Percentiles rank a stretch among this genome's conserved stretches.
These are phyloP conservation scores for Tetramorium bicarinatum DNA, from an alignment of 2,888 invertebrate species.

Conservation along the genomic window DNA sequence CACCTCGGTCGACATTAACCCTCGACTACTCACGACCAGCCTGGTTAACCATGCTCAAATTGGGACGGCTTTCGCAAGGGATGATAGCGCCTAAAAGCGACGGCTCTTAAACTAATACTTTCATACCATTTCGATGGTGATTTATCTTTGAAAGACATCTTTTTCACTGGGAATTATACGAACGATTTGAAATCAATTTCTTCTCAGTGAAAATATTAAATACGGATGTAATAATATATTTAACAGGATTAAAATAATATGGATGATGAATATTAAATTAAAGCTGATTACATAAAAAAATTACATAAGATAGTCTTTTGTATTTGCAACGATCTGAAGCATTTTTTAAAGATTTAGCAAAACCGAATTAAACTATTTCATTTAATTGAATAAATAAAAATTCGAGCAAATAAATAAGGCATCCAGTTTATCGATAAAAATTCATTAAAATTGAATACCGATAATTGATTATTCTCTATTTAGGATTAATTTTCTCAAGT, in stretches of 20 bases:
- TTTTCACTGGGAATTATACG: neutral
- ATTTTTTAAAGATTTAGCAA: neutral
- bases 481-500: constrained; percentile 20
- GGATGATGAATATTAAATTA: neutral
- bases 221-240: neutral
- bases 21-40: constrained; percentile 19
- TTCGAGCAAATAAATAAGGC: neutral
- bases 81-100: neutral
- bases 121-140: neutral
- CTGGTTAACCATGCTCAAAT: constrained; percentile 33
- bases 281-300: neutral
- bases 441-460: neutral
- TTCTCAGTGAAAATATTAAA: constrained; percentile 7
- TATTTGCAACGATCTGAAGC: neutral
- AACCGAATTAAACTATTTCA: neutral
- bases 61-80: constrained; percentile 14
- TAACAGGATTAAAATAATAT: constrained; percentile 5
- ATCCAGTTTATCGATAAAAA: neutral
- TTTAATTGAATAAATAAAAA: neutral
- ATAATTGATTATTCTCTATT: neutral
- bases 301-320: neutral
- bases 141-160: neutral
- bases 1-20: constrained; percentile 38
- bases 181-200: neutral
- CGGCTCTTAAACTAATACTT: neutral